Conservation (phyloP, 53 echinoderm and acorn worm species). For the Actinopyga echinites region DNA sequence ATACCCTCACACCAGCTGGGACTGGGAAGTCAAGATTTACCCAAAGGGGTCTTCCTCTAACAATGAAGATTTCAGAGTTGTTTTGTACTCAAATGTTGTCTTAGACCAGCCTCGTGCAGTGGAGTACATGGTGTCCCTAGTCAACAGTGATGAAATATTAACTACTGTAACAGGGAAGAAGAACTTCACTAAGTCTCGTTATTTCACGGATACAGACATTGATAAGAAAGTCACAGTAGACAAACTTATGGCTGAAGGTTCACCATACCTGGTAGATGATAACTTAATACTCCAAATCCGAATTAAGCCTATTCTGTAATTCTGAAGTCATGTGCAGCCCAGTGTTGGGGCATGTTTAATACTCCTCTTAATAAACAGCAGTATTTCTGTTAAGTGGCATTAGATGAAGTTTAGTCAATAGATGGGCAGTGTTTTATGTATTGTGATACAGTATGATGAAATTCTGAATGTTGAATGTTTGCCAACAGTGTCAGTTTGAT, state of each 20-base stretch:
- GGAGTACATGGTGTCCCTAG: slow-evolving; percentile 92
- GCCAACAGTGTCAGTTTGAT: too few relatives aligned
- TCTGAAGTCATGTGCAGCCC: too few relatives aligned
- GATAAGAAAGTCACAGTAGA: slow-evolving; percentile 94
- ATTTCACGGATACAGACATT: slow-evolving; percentile 89
- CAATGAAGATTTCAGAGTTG: slow-evolving; percentile 93
- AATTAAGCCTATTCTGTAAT: slow-evolving; percentile 80
- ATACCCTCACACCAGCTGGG: slow-evolving; percentile 97
- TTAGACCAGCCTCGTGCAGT: slow-evolving; percentile 92
- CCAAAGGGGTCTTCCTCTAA: slow-evolving; percentile 94
- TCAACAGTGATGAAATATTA: slow-evolving; percentile 76
- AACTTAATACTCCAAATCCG: slow-evolving; percentile 81
- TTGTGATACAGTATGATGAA: too few relatives aligned
- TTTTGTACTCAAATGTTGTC: slow-evolving; percentile 93
- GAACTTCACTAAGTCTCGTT: slow-evolving; percentile 94
- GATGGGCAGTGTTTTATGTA: too few relatives aligned
- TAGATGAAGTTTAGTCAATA: too few relatives aligned
- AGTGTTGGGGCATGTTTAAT: too few relatives aligned
- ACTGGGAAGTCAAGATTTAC: slow-evolving; percentile 98
- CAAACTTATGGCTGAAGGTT: slow-evolving; percentile 64
- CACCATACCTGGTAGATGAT: slow-evolving; percentile 83
- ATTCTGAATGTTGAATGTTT: too few relatives aligned
- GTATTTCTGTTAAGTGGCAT: too few relatives aligned
- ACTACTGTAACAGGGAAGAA: slow-evolving; percentile 81
- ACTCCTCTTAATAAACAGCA: too few relatives aligned